Evolutionary conservation across 2,113 vertebrate species (phyloP).

Genomic region (Chionomys nivalis): DNA sequence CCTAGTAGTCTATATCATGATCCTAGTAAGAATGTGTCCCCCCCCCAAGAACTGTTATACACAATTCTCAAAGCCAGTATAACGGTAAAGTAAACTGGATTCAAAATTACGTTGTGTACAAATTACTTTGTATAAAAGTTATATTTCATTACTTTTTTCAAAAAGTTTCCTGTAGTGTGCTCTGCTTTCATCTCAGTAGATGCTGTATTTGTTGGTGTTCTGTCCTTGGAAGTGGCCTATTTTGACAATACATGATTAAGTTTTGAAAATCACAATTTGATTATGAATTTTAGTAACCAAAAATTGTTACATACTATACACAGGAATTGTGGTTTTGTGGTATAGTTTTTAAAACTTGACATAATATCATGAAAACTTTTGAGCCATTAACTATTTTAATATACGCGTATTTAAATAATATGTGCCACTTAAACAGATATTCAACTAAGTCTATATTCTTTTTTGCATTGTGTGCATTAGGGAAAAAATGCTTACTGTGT

Average conservation of each 20-base stretch:
- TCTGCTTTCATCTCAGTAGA: slow-evolving; percentile 18
- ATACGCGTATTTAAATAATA: background rate
- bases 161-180: slow-evolving; percentile 31
- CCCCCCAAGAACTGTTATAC: background rate
- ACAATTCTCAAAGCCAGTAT: slow-evolving; percentile 22
- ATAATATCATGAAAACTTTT: slow-evolving; percentile 32
- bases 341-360: slow-evolving; percentile 25
- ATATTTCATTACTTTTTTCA: slow-evolving; percentile 19
- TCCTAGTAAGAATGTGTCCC: background rate
- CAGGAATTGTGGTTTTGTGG: background rate
- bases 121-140: background rate
- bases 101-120: background rate
- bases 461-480: background rate
- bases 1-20: slow-evolving; percentile 25
- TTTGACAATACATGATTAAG: slow-evolving; percentile 34
- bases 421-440: slow-evolving; percentile 15
- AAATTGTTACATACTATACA: background rate
- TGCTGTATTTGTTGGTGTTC: background rate
- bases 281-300: slow-evolving; percentile 24
- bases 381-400: background rate
- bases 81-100: background rate
- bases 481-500: background rate
- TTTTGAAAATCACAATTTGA: slow-evolving; percentile 27
- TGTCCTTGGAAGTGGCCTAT: background rate
- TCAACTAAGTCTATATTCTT: slow-evolving; percentile 43